phyloP scores from a whole-genome alignment of 2,113 vertebrate species.

The Saiga tatarica region DNA sequence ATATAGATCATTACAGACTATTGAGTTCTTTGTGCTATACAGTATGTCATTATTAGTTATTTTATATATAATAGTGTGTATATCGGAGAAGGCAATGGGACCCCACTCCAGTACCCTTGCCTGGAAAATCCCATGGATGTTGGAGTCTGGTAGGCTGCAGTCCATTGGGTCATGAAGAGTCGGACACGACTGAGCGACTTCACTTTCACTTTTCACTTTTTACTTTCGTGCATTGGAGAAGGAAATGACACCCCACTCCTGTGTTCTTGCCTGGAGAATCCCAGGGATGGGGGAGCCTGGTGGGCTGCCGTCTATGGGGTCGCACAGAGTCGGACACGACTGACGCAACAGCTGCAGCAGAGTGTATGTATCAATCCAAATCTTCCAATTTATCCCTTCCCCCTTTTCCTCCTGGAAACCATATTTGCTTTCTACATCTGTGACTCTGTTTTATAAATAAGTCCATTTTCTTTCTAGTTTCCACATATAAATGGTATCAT shows the following conservation, averaged over 20 bases:
- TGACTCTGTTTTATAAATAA: neutral
- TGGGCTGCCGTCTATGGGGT: no score
- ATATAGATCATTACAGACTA: neutral
- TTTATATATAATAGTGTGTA: neutral
- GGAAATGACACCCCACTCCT: no score
- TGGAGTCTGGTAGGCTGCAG: no score
- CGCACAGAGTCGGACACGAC: rapidly evolving
- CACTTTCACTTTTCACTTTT: no score
- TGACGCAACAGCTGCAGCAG: neutral
- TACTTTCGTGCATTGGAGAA: no score
- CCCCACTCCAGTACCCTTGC: no score
- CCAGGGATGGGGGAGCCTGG: no score
- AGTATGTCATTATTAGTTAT: neutral
- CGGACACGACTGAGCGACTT: no score
- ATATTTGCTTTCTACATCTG: neutral
- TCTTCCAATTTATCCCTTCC: neutral
- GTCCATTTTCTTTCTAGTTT: neutral
- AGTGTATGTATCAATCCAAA: neutral
- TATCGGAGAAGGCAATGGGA: neutral
- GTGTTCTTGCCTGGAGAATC: no score
- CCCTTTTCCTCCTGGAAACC: neutral
- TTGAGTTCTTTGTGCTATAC: neutral
- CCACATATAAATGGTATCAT: neutral
- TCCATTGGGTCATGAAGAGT: no score
- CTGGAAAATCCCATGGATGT: no score